Conservation (phyloP, 2,888 invertebrate species). For the Diarsia dahlii region DNA sequence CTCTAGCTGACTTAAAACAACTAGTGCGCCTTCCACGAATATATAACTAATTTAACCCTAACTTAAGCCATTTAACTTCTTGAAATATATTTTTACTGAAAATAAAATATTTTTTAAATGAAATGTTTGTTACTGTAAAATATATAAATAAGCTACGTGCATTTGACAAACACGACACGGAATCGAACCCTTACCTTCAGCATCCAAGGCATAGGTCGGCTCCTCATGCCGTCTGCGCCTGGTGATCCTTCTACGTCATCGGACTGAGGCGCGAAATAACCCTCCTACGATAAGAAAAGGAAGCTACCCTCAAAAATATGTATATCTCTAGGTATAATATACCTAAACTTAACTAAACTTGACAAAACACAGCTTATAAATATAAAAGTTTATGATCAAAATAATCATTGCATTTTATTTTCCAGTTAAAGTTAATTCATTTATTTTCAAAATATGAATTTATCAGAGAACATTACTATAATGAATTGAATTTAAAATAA, state of each 20-base stretch:
- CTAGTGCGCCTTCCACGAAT: not conserved
- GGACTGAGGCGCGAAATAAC: slow-evolving; percentile 75
- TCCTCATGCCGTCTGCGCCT: slow-evolving; percentile 70
- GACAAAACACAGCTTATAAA: slow-evolving; percentile 1
- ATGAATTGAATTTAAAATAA: slow-evolving; percentile 21
- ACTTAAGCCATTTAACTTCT: not conserved
- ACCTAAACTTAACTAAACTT: slow-evolving; percentile 46
- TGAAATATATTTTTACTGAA: not conserved
- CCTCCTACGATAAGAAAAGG: slow-evolving; percentile 75
- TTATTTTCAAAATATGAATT: slow-evolving; percentile 32
- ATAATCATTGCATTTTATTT: slow-evolving; percentile 18
- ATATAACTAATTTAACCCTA: not conserved
- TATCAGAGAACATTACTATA: not conserved
- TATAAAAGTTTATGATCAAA: not conserved
- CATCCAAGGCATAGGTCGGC: slow-evolving; percentile 79
- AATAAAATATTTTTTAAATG: not conserved
- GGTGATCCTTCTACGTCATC: slow-evolving; percentile 73
- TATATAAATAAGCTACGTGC: slow-evolving; percentile 24
- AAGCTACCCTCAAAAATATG: slow-evolving; percentile 73
- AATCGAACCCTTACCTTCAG: slow-evolving; percentile 75
- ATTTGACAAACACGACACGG: slow-evolving; percentile 49
- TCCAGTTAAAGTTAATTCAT: slow-evolving; percentile 15
- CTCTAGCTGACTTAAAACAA: too few relatives aligned
- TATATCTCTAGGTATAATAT: slow-evolving; percentile 60
- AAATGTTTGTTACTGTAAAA: not conserved